These are phyloP conservation scores for Thalassarche chlororhynchos DNA, from an alignment of 2,113 vertebrate genomes.

Conservation along the genomic window DNA sequence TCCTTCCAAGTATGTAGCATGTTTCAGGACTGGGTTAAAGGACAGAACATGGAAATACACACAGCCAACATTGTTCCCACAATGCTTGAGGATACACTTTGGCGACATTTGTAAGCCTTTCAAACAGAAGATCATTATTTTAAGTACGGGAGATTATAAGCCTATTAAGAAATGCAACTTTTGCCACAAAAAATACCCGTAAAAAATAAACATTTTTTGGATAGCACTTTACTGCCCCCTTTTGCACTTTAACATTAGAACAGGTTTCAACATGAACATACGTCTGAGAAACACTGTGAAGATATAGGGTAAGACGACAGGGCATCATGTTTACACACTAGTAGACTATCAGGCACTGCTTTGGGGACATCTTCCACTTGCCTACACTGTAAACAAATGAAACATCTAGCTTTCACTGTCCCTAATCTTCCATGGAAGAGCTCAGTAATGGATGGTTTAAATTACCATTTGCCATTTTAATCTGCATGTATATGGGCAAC, in stretches of 20 bases:
- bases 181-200: slow-evolving; percentile 9
- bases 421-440: slow-evolving; percentile 17
- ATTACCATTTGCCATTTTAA: slow-evolving; percentile 40
- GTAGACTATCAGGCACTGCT: background rate
- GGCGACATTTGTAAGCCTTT: background rate
- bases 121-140: background rate
- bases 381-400: background rate
- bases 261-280: slow-evolving; percentile 51
- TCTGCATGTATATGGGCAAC: slow-evolving; percentile 1
- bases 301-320: background rate
- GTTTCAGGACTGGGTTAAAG: slow-evolving; percentile 11
- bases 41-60: background rate
- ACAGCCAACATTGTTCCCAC: background rate
- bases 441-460: slow-evolving; percentile 31
- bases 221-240: slow-evolving; percentile 84
- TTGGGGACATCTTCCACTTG: slow-evolving; percentile 16
- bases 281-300: slow-evolving; percentile 19
- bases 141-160: background rate
- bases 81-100: background rate
- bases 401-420: background rate
- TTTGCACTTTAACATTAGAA: slow-evolving; percentile 80
- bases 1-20: background rate
- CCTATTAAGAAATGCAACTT: slow-evolving; percentile 8
- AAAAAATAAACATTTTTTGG: slow-evolving; percentile 48
- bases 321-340: background rate